Evolutionary conservation across 2,888 invertebrate species (phyloP), one percentile per base, ranked within the genome.

Genomic region (Rhamnusium bicolor): DNA sequence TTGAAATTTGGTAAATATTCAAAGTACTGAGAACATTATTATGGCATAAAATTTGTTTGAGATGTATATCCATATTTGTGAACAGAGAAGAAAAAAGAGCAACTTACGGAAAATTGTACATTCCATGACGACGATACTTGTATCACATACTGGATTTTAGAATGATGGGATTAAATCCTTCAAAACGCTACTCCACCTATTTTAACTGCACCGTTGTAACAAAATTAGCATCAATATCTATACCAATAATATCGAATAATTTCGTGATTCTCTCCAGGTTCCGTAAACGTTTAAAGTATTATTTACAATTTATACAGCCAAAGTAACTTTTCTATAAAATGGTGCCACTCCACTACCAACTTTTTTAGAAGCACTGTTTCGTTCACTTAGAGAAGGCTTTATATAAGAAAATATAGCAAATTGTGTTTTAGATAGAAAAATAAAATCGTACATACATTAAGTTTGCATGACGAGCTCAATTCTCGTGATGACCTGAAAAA

Each of bases 301-400:
- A 51, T 56, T 70, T 80, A 82, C 84, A 84, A 84, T 80, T 84
- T 84, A 84, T 84, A 84, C 84, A 84, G 83, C 83, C 83, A 78
- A 78, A 73, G 74, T 77, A 73, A 77, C 80, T 81, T 77, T 81
- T 82, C 79, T 81, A 81, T 81, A 80, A 79, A 78, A 83, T 83
- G 84, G 85, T 85, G 85, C 85, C 85, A 85, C 85, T 83, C 84
- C 84, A 85, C 84, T 80, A 85, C 81, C 82, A 76, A 73, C 79
- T 82, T 85, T 84, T 84, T 83, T 84, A 84, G 83, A 78, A 83
- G 85, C 85, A 86, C 81, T 79, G 79, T 83, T 85, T 81, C 79
- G 83, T 85, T 85, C 82, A 85, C 83, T 81, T 84, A 85, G 83
- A 82, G 79, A 81, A 83, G 83, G 84, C 84, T 84, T 84, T 85